Evolutionary conservation across 2,113 vertebrate species (phyloP).

Genomic region (Empidonax traillii): DNA sequence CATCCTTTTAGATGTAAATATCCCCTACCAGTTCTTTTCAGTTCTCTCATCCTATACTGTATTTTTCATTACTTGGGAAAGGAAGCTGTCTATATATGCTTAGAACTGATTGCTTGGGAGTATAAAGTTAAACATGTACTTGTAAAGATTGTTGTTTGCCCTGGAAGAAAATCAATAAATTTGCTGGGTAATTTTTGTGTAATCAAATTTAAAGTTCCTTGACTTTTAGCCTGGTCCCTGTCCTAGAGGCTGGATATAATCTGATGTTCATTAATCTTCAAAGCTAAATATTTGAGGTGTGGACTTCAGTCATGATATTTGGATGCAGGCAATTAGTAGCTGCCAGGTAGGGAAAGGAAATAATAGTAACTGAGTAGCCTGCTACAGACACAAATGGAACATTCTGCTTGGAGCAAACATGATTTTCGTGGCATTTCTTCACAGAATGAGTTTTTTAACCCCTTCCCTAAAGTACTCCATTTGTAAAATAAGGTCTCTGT

Average conservation of each 20-base stretch:
- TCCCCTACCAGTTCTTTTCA: background rate
- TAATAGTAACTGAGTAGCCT: background rate
- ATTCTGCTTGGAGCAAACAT: background rate
- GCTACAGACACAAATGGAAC: background rate
- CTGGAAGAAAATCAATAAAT: conserved; percentile 44
- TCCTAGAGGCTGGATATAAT: conserved; percentile 52
- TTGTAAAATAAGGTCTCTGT: background rate
- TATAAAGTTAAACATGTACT: conserved; percentile 27
- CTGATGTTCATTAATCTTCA: conserved; percentile 41
- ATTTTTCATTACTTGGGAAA: background rate
- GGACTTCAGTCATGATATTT: background rate
- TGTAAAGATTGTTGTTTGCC: conserved; percentile 42
- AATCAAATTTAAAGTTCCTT: conserved; percentile 60
- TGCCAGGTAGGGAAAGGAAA: background rate
- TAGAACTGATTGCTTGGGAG: conserved; percentile 16
- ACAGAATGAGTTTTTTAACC: background rate
- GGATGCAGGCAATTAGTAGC: background rate
- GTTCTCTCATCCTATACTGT: background rate
- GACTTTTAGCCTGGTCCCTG: conserved; percentile 33
- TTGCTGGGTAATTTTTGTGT: conserved; percentile 27
- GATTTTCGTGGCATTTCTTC: background rate
- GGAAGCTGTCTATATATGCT: background rate
- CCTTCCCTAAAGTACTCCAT: background rate
- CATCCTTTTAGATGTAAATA: background rate
- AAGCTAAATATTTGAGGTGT: conserved; percentile 47